Evolutionary conservation across 64 coral and sea anemone species (phyloP), one percentile per base, ranked within the genome.

Genomic region (Porites lutea): DNA sequence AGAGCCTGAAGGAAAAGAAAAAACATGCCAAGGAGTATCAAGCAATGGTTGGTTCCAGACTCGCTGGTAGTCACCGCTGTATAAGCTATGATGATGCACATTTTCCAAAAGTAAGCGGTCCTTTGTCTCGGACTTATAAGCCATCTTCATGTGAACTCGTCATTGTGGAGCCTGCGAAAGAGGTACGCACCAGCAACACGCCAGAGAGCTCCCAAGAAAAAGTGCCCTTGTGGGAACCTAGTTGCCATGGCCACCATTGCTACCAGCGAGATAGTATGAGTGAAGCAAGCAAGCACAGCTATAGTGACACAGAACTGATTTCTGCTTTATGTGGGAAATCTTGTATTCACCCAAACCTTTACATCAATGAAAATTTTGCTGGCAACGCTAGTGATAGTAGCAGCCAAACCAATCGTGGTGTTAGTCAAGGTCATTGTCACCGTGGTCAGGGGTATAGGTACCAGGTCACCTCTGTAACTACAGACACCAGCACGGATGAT

Each of bases 41-140:
- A 72, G 53, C 82, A 69, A 64, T 65, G 78, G 21, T 89, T 59
- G 87, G 68, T 8, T 89, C 87, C 21, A 59, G 87, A 51, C 78
- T 83, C 19, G 78, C 77, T 68, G 92, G 78, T 65, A 54, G 66
- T 58, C 92, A 94, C 0, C 54, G 57, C 9, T 55, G 67, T 68
- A 89, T 65, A 21, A 89, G 67, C 52, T 76, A 65, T 45, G 79
- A 71, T 52, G 92, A 52, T 9, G 21, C 27, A 9, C 23, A 82
- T 43, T 64, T 82, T 48, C 27, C 79, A 4, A 65, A 82, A 8
- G 79, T 19, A 27, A 63, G 60, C 59, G 18, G 59, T 65, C 13
- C 60, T 12, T 20, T 65, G 37, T 65, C 79, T 65, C 15, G 10
- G 43, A 62, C 13, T 9, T 65, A 60, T 65, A 65, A 82, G 9